A percentile compares a stretch with the other conserved stretches of the same genome.
Evolutionary conservation across 2,797 vertebrate genomes (phyloP).

Genomic region (Pipistrellus kuhlii): DNA sequence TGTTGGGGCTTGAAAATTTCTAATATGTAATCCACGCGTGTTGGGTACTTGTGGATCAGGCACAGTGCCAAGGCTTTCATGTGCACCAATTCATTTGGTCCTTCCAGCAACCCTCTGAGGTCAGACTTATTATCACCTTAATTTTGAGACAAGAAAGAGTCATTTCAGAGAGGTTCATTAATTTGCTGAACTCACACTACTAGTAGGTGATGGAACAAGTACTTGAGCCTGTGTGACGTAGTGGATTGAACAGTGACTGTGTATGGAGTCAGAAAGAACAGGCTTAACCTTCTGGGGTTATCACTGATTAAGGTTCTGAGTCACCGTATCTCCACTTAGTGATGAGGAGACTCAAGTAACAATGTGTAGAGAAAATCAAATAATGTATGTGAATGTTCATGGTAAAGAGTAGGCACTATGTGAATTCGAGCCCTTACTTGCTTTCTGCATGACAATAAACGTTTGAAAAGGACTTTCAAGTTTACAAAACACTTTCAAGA

Average conservation of each 20-base stretch:
- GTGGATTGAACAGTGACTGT: neutral
- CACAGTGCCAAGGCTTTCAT: neutral
- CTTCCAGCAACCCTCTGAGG: neutral
- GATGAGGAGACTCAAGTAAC: neutral
- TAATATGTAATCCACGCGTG: neutral
- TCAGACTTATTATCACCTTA: neutral
- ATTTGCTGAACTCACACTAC: neutral
- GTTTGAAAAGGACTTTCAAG: neutral
- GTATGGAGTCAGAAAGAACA: neutral
- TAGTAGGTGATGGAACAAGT: neutral
- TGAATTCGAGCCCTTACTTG: neutral
- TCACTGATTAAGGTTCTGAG: neutral
- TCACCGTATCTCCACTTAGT: neutral
- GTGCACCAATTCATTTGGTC: neutral
- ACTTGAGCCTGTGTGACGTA: neutral
- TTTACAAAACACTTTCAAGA: neutral
- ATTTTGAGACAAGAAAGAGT: conserved; percentile 8
- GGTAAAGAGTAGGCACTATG: neutral
- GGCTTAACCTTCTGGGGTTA: neutral
- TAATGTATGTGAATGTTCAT: neutral
- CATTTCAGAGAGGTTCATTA: conserved; percentile 34
- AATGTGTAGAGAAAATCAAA: neutral
- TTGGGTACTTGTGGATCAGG: neutral
- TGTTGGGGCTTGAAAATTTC: neutral
- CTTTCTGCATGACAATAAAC: neutral